Base-by-base conservation (phyloP, 2,113 vertebrate species). In the Ursus arctos region DNA sequence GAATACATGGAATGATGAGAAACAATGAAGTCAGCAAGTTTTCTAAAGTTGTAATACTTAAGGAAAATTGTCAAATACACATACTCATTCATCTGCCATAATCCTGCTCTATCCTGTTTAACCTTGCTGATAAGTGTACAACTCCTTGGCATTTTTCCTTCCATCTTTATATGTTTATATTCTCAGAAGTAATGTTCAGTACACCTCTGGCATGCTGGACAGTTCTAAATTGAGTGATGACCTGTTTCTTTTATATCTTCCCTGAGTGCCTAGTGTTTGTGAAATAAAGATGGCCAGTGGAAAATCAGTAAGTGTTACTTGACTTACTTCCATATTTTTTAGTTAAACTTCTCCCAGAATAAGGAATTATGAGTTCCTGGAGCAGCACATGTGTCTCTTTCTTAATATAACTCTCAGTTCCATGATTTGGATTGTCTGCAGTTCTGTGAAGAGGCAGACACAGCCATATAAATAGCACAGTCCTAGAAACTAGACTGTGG, bases 231-330 rank as follows among this genome's bases (percentile, higher is more conserved):
- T 80, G 57, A 63, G 40, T 28, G 36, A 63, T 72, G 13, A 51
- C 9, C 13, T 93, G 11, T 97, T 98, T 97, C 79, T 94, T 89
- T 89, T 86, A 19, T 7, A 21, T 89, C 11, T 91, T 61, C 28
- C 22, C 76, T 69, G 67, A 67, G 4, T 61, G 10, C 33, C 63
- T 84, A 51, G 18, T 69, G 2, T 88, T 61, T 57, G 19, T 77
- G 33, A 90, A 74, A 33, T 47, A 89, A 18, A 76, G 14, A 31
- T 65, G n/a, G 19, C 26, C 77, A 80, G 16, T 76, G n/a, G 31
- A 80, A 96, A 94, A 15, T 49, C 85, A 89, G 36, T 43, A 84
- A 72, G 49, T 67, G 19, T 82, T 61, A 31, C 3, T 26, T 91
- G 47, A 91, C 59, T 91, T 47, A 51, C 49, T 71, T 95, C 59